These are phyloP conservation scores for Torymus auratus DNA, from an alignment of 2,888 invertebrate genomes.

Conservation along the genomic window DNA sequence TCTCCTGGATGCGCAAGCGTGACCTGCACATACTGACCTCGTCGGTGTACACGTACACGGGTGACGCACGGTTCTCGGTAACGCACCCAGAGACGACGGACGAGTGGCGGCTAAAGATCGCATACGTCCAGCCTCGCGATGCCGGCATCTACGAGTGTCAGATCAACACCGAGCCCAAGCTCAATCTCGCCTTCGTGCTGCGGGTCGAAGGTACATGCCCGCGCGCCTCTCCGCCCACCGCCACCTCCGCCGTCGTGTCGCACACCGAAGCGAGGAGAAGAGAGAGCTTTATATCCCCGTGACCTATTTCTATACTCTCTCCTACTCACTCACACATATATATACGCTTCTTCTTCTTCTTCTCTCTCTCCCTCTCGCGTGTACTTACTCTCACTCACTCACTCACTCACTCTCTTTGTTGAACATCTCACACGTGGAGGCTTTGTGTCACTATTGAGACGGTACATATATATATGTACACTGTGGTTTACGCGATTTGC, in stretches of 20 bases:
- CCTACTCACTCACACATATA: too few species aligned
- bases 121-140: slow-evolving; percentile 89
- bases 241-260: not conserved
- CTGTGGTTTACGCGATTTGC: slow-evolving; percentile 7
- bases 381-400: not conserved
- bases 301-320: not conserved
- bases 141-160: slow-evolving; percentile 92
- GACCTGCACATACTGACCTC: slow-evolving; percentile 91
- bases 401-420: not conserved
- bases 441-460: too few species aligned
- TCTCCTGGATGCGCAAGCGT: slow-evolving; percentile 89
- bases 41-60: slow-evolving; percentile 91
- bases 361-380: not conserved
- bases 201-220: slow-evolving; percentile 86
- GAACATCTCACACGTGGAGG: not conserved
- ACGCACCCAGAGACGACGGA: slow-evolving; percentile 89
- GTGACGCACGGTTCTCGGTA: slow-evolving; percentile 91
- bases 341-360: too few species aligned
- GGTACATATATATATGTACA: not conserved
- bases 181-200: slow-evolving; percentile 89
- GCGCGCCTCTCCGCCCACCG: too few species aligned
- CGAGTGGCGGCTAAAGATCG: slow-evolving; percentile 91
- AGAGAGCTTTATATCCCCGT: too few species aligned
- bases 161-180: slow-evolving; percentile 93
- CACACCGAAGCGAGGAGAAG: too few species aligned